A percentile compares a stretch with the other conserved stretches of the same genome.
Evolutionary conservation across 2,797 vertebrate species (phyloP).

Genomic region (Nannoperca australis): DNA sequence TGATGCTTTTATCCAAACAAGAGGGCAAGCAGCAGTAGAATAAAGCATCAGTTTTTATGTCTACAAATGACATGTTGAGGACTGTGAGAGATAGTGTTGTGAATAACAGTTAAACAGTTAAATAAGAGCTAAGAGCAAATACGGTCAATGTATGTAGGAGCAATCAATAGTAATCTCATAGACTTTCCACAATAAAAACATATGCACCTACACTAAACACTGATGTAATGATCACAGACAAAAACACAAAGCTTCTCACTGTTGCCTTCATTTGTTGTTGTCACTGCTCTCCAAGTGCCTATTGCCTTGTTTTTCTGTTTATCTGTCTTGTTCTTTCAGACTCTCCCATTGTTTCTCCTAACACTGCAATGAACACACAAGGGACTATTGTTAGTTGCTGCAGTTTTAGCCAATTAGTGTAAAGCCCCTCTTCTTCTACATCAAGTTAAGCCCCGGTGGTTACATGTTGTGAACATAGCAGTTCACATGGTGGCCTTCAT

Average conservation of each 20-base stretch:
- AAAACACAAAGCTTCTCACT: background rate
- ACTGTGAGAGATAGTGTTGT: background rate
- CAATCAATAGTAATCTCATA: background rate
- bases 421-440: slow-evolving; percentile 18
- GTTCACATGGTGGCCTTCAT: slow-evolving; percentile 4
- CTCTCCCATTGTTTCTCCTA: slow-evolving; percentile 6
- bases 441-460: background rate
- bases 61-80: background rate
- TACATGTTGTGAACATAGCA: background rate
- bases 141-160: background rate
- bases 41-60: slow-evolving; percentile 2
- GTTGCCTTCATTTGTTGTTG: background rate
- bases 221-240: background rate
- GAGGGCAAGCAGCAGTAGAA: background rate
- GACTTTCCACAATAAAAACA: background rate
- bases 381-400: slow-evolving; percentile 21
- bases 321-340: slow-evolving; percentile 21
- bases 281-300: background rate
- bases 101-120: background rate
- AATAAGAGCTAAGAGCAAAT: background rate
- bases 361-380: slow-evolving; percentile 3
- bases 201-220: background rate
- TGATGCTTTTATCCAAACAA: background rate
- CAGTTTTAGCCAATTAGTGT: slow-evolving; percentile 31
- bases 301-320: slow-evolving; percentile 1